Base-by-base conservation (phyloP, 2,797 vertebrate species). In the Acrossocheilus fasciatus region DNA sequence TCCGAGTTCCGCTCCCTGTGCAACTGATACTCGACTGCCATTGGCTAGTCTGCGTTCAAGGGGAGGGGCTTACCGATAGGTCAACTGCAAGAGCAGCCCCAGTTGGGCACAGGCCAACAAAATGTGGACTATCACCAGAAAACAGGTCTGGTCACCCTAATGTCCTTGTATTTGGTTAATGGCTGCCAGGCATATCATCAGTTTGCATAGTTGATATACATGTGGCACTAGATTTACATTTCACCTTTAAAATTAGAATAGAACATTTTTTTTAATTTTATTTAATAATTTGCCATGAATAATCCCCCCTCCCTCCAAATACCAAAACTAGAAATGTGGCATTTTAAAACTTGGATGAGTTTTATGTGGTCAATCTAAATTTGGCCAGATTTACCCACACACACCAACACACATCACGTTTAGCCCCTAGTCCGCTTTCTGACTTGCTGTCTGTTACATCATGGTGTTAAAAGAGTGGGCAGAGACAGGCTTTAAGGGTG, bases 401-500 rank as follows among this genome's bases (percentile, higher is more conserved):
- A 75, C 26, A 74, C 15, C 36, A 59, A 47, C 12, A 17, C 20
- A 45, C 4, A 62, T 52, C n/a, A 11, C 4, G 6, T 34, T 0
- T 74, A 34, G 52, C 39, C 66, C 45, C 18, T 57, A 52, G 72
- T 41, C 34, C 14, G 34, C 54, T 75, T 23, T 50, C 80, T 8
- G 70, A 75, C 91, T 93, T 93, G 88, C 92, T 88, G 45, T 82
- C 86, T 88, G 91, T 95, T 94, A 94, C 92, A 94, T 93, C 93
- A 95, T 89, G 86, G 86, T 75, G 86, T 87, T 92, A 90, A 91
- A 90, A 91, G 92, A 89, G 75, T 86, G 82, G 86, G 89, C 81
- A 85, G 41, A 76, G 43, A 76, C 64, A 66, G 82, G 83, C 59
- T 80, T 81, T 77, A 30, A 43, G 68, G 26, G 70, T 73, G 74